phyloP scores from a whole-genome alignment of 2,113 vertebrate species.

The Megaptera novaeangliae region DNA sequence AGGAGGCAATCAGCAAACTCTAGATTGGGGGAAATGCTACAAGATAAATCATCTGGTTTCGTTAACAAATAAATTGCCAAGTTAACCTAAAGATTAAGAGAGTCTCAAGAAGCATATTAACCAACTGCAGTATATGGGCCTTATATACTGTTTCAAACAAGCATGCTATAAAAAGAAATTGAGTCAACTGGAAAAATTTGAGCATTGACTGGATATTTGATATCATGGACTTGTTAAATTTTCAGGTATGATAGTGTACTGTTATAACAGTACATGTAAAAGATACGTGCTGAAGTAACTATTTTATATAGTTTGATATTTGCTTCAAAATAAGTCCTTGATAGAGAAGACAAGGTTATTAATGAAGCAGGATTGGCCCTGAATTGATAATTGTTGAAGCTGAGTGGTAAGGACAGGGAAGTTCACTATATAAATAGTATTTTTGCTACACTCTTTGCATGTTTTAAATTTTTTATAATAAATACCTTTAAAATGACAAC shows the following conservation, averaged over 20 bases:
- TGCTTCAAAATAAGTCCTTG: background rate
- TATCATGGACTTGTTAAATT: background rate
- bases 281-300: background rate
- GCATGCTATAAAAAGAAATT: background rate
- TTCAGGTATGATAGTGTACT: background rate
- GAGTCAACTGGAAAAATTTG: background rate
- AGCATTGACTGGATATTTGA: background rate
- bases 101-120: conserved; percentile 1
- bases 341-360: conserved; percentile 7
- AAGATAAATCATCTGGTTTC: background rate
- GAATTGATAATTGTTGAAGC: background rate
- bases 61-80: background rate
- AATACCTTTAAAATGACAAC: conserved; percentile 23
- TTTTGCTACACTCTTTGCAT: background rate
- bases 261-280: background rate
- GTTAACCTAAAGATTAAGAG: background rate
- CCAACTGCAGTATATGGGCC: background rate
- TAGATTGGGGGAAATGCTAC: background rate
- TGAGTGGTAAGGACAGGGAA: background rate
- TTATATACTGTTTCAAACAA: background rate
- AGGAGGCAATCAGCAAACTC: background rate
- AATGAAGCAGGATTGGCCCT: background rate
- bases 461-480: background rate
- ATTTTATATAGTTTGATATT: background rate
- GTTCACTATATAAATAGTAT: background rate